Base-by-base conservation (phyloP, 2,888 invertebrate species). In the Hypsopygia costalis region DNA sequence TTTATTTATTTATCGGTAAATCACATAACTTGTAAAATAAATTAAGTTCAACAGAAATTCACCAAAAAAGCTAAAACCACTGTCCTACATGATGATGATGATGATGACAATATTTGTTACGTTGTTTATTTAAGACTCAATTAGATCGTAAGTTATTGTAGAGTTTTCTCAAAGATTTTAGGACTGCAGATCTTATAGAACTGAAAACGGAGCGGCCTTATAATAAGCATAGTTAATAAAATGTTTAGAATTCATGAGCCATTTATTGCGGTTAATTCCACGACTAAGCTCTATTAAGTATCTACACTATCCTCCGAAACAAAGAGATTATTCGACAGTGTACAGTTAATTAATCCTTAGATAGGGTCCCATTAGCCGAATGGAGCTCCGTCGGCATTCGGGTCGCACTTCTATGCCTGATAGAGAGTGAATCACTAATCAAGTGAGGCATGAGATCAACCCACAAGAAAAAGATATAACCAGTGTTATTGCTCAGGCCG, bases 261-360 rank as follows among this genome's bases (percentile, higher is more conserved):
- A 65, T 65, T 69, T 61, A 63, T 51, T 38, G 40, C 52, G 44
- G 55, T 52, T 62, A 61, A 62, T 59, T 62, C 58, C 43, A 41
- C 42, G 44, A 47, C 48, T 54, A 54, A 52, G 47, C 49, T 52
- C 54, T 52, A 46, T 47, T 47, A 46, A 52, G 51, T 50, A 53
- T 53, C 47, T 47, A 52, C 47, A 51, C 46, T 40, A 54, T 50
- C 50, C 42, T 44, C 48, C 46, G 49, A 49, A 58, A 74, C 62
- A 62, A 65, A 66, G 60, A 62, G 66, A 65, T 75, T 63, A 69
- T 62, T 66, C 61, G 61, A 57, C 55, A 68, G 58, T 66, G 52
- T 64, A 53, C 55, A 62, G 65, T 75, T 78, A 77, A 74, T 79
- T 76, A 77, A 77, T 72, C 73, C 66, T 54, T 32, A 59, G 62